Evolutionary conservation across 2,888 invertebrate species (phyloP).

Genomic region (Diloba caeruleocephala): DNA sequence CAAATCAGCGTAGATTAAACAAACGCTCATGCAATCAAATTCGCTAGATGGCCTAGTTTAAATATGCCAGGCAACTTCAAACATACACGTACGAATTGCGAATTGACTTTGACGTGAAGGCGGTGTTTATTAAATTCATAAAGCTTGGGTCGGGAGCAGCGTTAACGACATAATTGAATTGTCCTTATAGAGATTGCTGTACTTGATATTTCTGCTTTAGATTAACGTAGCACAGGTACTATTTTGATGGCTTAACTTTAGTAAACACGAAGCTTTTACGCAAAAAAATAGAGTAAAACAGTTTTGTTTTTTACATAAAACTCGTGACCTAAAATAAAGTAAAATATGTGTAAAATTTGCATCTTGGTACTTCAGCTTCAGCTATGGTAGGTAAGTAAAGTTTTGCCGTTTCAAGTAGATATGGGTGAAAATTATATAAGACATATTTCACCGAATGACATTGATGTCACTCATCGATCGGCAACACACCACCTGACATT

Average conservation of each 20-base stretch:
- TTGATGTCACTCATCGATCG: conserved; percentile 40
- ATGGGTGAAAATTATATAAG: conserved; percentile 25
- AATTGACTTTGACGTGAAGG: conserved; percentile 36
- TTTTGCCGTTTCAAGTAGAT: conserved; percentile 19
- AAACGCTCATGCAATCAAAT: conserved; percentile 18
- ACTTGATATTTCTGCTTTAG: conserved; percentile 13
- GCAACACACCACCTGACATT: conserved; percentile 32
- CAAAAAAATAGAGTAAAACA: too few relatives aligned
- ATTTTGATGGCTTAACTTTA: too few relatives aligned
- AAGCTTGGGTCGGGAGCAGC: conserved; percentile 26
- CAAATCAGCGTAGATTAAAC: neutral
- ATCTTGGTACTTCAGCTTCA: neutral
- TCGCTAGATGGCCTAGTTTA: conserved; percentile 23
- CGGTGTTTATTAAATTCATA: conserved; percentile 48
- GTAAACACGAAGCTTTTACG: too few relatives aligned
- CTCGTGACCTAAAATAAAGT: too few relatives aligned
- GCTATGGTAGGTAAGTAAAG: conserved; percentile 8
- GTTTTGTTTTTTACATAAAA: too few relatives aligned
- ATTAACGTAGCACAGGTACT: conserved; percentile 3
- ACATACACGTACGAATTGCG: conserved; percentile 21
- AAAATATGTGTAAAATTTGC: too few relatives aligned
- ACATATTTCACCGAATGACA: conserved; percentile 24
- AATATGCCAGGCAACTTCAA: conserved; percentile 16
- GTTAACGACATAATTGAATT: conserved; percentile 41
- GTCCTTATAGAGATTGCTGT: conserved; percentile 33